Base-by-base conservation (phyloP, 2,888 invertebrate genomes). In the Carcina quercana region DNA sequence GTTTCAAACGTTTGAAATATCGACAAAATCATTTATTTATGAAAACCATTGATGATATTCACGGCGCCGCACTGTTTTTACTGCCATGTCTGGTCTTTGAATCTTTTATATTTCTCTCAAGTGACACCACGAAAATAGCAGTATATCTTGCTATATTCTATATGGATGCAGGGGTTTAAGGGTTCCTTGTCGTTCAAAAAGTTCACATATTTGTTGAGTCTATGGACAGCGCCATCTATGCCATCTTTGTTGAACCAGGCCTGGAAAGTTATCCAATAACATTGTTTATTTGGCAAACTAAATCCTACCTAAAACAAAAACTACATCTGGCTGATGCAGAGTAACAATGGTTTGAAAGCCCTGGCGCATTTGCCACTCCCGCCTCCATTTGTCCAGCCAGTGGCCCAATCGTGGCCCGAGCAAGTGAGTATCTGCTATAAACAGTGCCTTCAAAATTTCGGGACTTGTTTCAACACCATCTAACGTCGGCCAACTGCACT, bases 281-380 rank as follows among this genome's bases (percentile, higher is more conserved):
- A 7, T 8, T 13, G 11, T 13, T 7, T n/a, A 13, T n/a, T n/a
- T n/a, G n/a, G n/a, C n/a, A n/a, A n/a, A n/a, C n/a, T n/a, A n/a
- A n/a, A n/a, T 47, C 61, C 61, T 67, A 93, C 94, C 95, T 50
- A 98, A 78, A 45, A 98, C 86, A 79, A 99, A 97, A 10, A 98
- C 91, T 15, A 92, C 87, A 47, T 98, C 94, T 1, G 98, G 98
- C 40, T 86, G 86, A 53, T 96, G 92, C 21, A 96, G 55, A 1
- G 78, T 64, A 50, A 95, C 86, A 2, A 95, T 90, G 8, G 96
- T 91, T 79, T 95, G 93, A 66, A 95, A 99, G 1, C 95, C 87
- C 53, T 94, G 87, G 48, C 93, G 88, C 98, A 99, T 99, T 75
- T 98, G 98, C 97, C 96, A 98, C 79, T 99, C 98, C 49, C 97